A percentile compares a stretch with the other conserved stretches of the same genome.
phyloP scores from a whole-genome alignment of 2,113 vertebrate genomes.

The Leiothrix lutea region DNA sequence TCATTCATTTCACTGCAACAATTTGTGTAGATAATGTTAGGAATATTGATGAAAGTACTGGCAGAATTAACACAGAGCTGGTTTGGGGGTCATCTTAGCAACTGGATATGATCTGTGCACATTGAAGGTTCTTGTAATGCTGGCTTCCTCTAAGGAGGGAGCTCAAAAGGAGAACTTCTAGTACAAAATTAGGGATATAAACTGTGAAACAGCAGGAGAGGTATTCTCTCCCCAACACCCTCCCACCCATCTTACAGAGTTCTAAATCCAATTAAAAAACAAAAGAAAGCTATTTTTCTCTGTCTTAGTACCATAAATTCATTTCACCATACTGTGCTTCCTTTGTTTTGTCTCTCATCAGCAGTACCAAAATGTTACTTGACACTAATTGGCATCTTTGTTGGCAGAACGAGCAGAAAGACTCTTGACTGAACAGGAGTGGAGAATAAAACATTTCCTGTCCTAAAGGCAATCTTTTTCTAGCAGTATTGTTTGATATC shows the following conservation, averaged over 20 bases:
- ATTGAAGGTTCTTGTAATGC: background rate
- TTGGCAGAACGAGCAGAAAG: slow-evolving; percentile 8
- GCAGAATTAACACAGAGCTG: background rate
- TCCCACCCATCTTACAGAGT: background rate
- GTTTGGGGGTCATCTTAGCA: background rate
- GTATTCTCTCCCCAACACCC: background rate
- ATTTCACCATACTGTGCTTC: background rate
- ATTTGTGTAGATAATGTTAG: background rate
- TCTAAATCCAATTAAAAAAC: background rate
- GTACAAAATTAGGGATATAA: background rate
- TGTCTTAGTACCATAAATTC: background rate
- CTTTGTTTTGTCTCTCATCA: background rate
- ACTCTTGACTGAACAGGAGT: background rate
- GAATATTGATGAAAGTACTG: background rate
- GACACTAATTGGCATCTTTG: slow-evolving; percentile 25
- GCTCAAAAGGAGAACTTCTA: background rate
- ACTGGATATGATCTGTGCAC: background rate
- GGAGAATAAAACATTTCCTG: slow-evolving; percentile 4
- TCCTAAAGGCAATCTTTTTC: background rate
- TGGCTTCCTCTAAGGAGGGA: background rate
- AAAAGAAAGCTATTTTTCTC: background rate
- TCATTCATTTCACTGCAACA: background rate
- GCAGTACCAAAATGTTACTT: background rate
- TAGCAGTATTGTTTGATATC: background rate
- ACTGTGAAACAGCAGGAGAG: background rate